Conservation (phyloP, 37 sponge, comb jelly and placozoan genomes). For the Geodia barretti region DNA sequence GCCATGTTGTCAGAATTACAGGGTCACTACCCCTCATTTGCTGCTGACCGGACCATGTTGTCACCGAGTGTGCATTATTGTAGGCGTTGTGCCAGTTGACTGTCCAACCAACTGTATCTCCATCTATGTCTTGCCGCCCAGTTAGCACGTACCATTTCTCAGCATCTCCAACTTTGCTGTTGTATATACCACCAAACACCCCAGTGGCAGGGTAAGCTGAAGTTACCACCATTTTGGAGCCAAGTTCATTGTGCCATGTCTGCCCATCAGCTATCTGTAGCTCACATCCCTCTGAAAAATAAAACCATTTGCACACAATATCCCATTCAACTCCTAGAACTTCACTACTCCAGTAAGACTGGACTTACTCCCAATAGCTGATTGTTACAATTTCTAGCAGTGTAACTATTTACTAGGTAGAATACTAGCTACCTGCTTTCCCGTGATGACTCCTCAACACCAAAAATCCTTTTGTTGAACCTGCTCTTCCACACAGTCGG, state of each 20-base stretch:
- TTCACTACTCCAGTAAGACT: too few species aligned
- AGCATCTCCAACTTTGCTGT: constrained; percentile 4
- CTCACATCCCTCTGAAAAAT: too few species aligned
- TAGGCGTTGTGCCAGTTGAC: background rate
- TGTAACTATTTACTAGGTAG: too few species aligned
- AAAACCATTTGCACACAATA: too few species aligned
- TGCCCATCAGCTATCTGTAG: too few species aligned
- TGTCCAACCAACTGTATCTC: constrained; percentile 11
- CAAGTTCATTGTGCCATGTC: constrained; percentile 8
- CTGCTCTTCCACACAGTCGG: too few species aligned
- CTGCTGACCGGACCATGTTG: constrained; percentile 5
- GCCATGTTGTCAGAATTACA: constrained; percentile 11
- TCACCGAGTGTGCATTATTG: background rate
- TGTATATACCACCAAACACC: background rate
- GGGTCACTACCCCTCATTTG: background rate
- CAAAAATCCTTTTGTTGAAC: too few species aligned
- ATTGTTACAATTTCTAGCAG: too few species aligned
- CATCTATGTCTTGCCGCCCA: background rate
- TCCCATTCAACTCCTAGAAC: too few species aligned
- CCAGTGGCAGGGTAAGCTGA: background rate
- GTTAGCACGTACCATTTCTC: background rate
- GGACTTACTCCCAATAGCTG: too few species aligned
- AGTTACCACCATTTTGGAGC: background rate
- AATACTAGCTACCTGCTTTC: too few species aligned
- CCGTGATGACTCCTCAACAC: too few species aligned